Evolutionary conservation across 2,113 vertebrate genomes (phyloP).

Genomic region (Nothobranchius furzeri): DNA sequence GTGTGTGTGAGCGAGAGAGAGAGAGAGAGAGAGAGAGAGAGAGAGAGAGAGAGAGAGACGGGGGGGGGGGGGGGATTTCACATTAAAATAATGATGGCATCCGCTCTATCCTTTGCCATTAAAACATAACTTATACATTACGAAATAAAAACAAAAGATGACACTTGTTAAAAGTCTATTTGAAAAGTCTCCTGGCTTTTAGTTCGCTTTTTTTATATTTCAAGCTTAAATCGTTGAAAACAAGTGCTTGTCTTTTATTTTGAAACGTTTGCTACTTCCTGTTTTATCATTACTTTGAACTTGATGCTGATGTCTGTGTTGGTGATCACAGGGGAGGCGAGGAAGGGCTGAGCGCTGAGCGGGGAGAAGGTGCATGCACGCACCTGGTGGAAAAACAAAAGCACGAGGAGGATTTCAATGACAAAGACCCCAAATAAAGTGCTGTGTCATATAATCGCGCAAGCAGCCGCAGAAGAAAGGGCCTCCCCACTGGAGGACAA

Average conservation of each 20-base stretch:
- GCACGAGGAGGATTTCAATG: conserved; percentile 6
- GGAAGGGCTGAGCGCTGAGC: too few relatives aligned
- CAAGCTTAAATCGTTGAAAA: too few relatives aligned
- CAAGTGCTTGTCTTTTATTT: conserved; percentile 1
- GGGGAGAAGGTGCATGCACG: too few relatives aligned
- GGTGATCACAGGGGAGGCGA: background rate
- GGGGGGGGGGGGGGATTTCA: background rate
- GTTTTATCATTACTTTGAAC: background rate
- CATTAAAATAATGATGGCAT: background rate
- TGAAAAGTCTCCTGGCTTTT: too few relatives aligned
- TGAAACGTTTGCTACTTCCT: too few relatives aligned
- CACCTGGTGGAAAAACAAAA: conserved; percentile 29
- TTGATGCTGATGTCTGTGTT: conserved; percentile 14
- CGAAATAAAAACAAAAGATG: too few relatives aligned
- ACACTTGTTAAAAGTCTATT: too few relatives aligned
- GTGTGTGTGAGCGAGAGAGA: background rate
- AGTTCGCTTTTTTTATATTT: too few relatives aligned
- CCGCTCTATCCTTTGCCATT: conserved; percentile 39
- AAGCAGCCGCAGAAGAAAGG: background rate
- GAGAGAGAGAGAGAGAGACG: background rate
- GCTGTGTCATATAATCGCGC: background rate
- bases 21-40: conserved; percentile 12
- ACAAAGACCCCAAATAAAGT: background rate
- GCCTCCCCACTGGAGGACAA: too few relatives aligned
- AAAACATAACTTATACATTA: conserved; percentile 27